These are phyloP conservation scores for Oeneis ivallda DNA, from an alignment of 2,888 invertebrate species.

Conservation along the genomic window DNA sequence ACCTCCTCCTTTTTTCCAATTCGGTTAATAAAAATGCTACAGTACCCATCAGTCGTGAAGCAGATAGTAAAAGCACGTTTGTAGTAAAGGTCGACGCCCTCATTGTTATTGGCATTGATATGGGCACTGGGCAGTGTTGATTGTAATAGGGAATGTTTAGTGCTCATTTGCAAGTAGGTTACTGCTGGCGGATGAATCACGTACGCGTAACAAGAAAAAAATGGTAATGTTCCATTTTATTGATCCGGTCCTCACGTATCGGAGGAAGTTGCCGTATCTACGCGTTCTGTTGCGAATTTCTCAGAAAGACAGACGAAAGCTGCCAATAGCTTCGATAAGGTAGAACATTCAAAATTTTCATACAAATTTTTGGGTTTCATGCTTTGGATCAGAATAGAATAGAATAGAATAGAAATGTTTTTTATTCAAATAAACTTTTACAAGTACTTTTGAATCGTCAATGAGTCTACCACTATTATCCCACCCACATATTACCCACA, in stretches of 20 bases:
- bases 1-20: too few relatives aligned
- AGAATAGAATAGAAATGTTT: too few relatives aligned
- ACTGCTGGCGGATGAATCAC: slow-evolving; percentile 42
- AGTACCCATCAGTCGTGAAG: slow-evolving; percentile 7
- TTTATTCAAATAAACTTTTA: too few relatives aligned
- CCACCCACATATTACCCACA: too few relatives aligned
- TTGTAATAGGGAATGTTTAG: slow-evolving; percentile 45
- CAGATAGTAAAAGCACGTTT: slow-evolving; percentile 43
- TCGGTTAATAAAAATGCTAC: neutral
- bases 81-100: slow-evolving; percentile 47
- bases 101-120: slow-evolving; percentile 45
- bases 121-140: slow-evolving; percentile 43
- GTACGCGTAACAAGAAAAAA: slow-evolving; percentile 29
- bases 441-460: too few relatives aligned
- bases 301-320: neutral
- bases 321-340: neutral
- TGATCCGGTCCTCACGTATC: slow-evolving; percentile 37
- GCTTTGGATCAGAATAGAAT: too few relatives aligned
- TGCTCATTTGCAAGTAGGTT: slow-evolving; percentile 45
- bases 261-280: slow-evolving; percentile 52
- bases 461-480: too few relatives aligned
- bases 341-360: too few relatives aligned
- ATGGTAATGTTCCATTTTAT: slow-evolving; percentile 40
- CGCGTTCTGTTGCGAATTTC: slow-evolving; percentile 42
- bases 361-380: too few relatives aligned